Base-by-base conservation (phyloP, 2,888 invertebrate species). In the Ptilodon capucinus region DNA sequence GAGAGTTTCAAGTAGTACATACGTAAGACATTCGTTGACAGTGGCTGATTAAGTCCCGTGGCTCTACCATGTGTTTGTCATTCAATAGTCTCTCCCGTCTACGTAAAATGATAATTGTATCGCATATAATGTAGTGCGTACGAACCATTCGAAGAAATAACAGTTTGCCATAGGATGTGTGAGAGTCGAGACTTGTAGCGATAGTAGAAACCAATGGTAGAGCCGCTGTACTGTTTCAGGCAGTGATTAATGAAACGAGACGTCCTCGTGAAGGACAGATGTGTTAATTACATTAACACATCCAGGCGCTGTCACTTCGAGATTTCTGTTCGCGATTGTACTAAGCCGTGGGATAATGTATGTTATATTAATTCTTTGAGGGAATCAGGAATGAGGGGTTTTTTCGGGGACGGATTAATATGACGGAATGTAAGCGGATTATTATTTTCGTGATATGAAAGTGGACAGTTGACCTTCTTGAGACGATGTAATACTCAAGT, bases 271-370 rank as follows among this genome's bases (percentile, higher is more conserved):
- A 68, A 70, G 73, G 76, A 74, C 77, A 75, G 76, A 74, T 73
- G 79, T 74, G 81, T 79, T 82, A 82, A 82, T 82, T 82, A 81
- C 74, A 81, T 79, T 70, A 71, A 69, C 76, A 71, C 74, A 63
- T 64, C 64, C 57, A 60, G 63, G 55, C 57, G 58, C 52, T 65
- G 63, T 71, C 66, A 64, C 48, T 62, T 64, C 60, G 67, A 66
- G 64, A 60, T 66, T 63, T 63, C 57, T 63, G 46, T 14, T 30
- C 50, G 52, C 50, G 52, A 64, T 61, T 63, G 57, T 63, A 57
- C 64, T 58, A 45, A 63, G 57, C 50, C 48, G 17, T 25, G 42
- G 46, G 42, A 57, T 60, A 52, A 63, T 54, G 60, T 54, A 66
- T 52, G 56, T 65, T 66, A 38, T 59, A 64, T 64, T 64, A 62